phyloP scores from a whole-genome alignment of 2,113 vertebrate genomes.

The Podiceps cristatus region DNA sequence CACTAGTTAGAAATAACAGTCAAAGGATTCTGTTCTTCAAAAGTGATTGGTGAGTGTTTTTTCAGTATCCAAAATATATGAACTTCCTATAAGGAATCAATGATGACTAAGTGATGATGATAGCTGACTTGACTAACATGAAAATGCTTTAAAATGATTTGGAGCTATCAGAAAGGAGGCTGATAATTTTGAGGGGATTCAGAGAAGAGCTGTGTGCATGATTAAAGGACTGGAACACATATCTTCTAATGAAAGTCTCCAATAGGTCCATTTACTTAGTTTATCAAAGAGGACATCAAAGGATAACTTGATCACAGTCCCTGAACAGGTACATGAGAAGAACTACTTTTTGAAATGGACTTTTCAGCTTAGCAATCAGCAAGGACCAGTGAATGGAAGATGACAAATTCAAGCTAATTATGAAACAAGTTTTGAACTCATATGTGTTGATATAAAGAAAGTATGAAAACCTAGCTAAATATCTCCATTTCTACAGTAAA shows the following conservation, averaged over 20 bases:
- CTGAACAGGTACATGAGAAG: background rate
- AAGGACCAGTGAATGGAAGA: background rate
- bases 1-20: background rate
- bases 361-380: background rate
- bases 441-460: background rate
- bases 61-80: background rate
- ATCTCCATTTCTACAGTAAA: background rate
- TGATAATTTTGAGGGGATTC: background rate
- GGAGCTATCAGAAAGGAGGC: background rate
- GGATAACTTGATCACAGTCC: background rate
- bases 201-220: background rate
- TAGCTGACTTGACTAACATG: background rate
- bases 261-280: background rate
- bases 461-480: background rate
- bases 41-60: background rate
- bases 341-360: background rate
- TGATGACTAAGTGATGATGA: background rate
- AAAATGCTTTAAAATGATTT: background rate
- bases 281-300: background rate
- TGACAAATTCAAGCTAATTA: background rate
- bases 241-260: background rate
- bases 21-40: background rate
- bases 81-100: background rate
- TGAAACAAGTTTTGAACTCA: background rate
- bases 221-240: background rate